A percentile compares a stretch with the other conserved stretches of the same genome.
phyloP scores from a whole-genome alignment of 2,888 invertebrate genomes.

The Vandiemenella viatica region DNA sequence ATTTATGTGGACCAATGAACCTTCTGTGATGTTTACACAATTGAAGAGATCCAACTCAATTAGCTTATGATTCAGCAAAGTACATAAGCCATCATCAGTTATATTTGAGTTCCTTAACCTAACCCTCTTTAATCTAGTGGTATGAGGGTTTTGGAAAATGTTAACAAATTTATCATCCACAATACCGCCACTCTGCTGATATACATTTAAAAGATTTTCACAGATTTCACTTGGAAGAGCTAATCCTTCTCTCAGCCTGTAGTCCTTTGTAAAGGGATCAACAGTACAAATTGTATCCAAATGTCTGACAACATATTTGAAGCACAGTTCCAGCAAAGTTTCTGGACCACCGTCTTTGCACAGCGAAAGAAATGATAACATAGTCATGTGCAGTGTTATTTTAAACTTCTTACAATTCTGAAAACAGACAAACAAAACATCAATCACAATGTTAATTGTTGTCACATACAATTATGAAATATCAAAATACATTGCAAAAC shows the following conservation, averaged over 20 bases:
- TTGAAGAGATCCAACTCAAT: slow-evolving; percentile 59
- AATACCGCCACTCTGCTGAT: slow-evolving; percentile 34
- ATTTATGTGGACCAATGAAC: slow-evolving; percentile 50
- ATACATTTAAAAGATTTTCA: slow-evolving; percentile 45
- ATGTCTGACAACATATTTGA: slow-evolving; percentile 45
- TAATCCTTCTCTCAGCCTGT: slow-evolving; percentile 42
- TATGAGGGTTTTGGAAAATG: slow-evolving; percentile 49
- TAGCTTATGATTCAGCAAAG: slow-evolving; percentile 56
- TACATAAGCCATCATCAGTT: slow-evolving; percentile 52
- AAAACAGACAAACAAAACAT: slow-evolving; percentile 1
- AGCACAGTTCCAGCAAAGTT: slow-evolving; percentile 45
- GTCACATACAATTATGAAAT: too few relatives aligned
- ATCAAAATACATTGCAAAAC: too few relatives aligned
- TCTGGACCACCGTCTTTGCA: slow-evolving; percentile 33
- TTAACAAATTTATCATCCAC: slow-evolving; percentile 53
- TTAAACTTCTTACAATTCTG: slow-evolving; percentile 2
- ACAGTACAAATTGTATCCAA: slow-evolving; percentile 42
- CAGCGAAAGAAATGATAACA: slow-evolving; percentile 14
- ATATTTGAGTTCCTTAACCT: slow-evolving; percentile 55
- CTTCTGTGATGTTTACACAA: slow-evolving; percentile 49
- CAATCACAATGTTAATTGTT: too few relatives aligned
- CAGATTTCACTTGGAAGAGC: slow-evolving; percentile 56
- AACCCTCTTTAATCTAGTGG: slow-evolving; percentile 52
- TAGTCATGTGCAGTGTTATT: slow-evolving; percentile 7
- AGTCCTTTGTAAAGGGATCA: slow-evolving; percentile 31